These are phyloP conservation scores for Apis mellifera DNA, from an alignment of 1,140 invertebrate species.

Conservation along the genomic window DNA sequence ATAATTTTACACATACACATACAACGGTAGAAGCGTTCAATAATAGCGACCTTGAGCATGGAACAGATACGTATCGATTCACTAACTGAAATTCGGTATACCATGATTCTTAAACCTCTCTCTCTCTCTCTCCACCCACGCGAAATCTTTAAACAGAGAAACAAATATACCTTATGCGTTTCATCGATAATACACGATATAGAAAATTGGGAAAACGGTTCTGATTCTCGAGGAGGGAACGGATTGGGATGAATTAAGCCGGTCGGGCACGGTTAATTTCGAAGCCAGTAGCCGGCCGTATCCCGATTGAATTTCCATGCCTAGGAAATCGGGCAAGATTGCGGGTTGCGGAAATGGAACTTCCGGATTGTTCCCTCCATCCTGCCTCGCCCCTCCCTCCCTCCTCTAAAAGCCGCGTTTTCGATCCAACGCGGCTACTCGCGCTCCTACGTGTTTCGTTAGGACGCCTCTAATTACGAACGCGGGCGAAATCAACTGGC, in stretches of 20 bases:
- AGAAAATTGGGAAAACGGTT: neutral
- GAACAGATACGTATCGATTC: too few relatives aligned
- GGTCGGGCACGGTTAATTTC: slow-evolving; percentile 29
- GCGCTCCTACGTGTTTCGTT: neutral
- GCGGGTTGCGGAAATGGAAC: slow-evolving; percentile 52
- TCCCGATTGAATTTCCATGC: slow-evolving; percentile 29
- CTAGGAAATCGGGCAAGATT: slow-evolving; percentile 36
- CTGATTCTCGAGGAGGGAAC: neutral
- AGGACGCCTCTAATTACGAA: slow-evolving; percentile 11
- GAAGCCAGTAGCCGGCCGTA: slow-evolving; percentile 14
- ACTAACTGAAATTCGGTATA: too few relatives aligned
- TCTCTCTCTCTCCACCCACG: neutral
- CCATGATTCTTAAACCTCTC: neutral
- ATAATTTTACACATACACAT: too few relatives aligned
- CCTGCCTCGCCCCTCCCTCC: neutral
- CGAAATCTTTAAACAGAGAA: neutral
- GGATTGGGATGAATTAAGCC: neutral
- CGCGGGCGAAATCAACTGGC: neutral
- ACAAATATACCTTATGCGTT: neutral
- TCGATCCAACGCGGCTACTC: neutral
- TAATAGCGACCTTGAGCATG: too few relatives aligned
- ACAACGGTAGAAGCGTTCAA: too few relatives aligned
- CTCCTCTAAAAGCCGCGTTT: neutral
- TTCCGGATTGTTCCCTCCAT: slow-evolving; percentile 45
- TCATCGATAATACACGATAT: neutral